These are phyloP conservation scores for Geodia barretti DNA, from an alignment of 37 sponge, comb jelly and placozoan genomes.

Conservation along the genomic window DNA sequence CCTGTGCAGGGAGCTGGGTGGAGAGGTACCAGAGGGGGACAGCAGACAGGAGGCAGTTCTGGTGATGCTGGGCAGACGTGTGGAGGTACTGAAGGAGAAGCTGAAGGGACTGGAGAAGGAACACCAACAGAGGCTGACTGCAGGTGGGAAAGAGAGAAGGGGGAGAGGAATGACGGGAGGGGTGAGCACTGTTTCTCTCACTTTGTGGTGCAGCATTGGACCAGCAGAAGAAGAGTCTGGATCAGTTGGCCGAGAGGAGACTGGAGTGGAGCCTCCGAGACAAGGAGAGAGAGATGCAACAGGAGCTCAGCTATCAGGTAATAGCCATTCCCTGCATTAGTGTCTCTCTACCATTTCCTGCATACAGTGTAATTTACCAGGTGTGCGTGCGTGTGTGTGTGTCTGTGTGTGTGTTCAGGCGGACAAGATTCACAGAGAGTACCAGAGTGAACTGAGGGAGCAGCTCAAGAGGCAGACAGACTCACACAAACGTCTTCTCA, in stretches of 20 bases:
- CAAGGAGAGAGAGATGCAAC: conserved; percentile 16
- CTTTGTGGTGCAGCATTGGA: conserved; percentile 31
- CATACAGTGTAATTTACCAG: not conserved
- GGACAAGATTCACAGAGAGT: conserved; percentile 8
- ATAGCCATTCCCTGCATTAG: not conserved
- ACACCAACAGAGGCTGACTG: conserved; percentile 5
- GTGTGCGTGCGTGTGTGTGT: not conserved
- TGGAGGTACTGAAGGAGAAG: conserved; percentile 32
- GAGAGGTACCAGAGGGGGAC: not conserved
- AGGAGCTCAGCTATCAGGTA: conserved; percentile 26
- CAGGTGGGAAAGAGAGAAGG: conserved; percentile 13
- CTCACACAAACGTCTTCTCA: conserved; percentile 38
- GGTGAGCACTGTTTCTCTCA: not conserved
- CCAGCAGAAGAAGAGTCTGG: conserved; percentile 39
- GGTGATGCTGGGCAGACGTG: conserved; percentile 18
- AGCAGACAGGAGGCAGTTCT: conserved; percentile 17
- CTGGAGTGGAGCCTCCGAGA: not conserved
- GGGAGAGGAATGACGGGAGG: not conserved
- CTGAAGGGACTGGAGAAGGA: conserved; percentile 21
- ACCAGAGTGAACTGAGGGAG: conserved; percentile 52
- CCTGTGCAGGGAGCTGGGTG: conserved; percentile 23
- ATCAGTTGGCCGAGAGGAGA: conserved; percentile 15
- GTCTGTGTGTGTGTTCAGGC: conserved; percentile 1
- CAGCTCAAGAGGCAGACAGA: conserved; percentile 54
- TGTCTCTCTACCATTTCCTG: not conserved